Base-by-base conservation (phyloP, 2,113 vertebrate species). In the Festucalex cinctus region DNA sequence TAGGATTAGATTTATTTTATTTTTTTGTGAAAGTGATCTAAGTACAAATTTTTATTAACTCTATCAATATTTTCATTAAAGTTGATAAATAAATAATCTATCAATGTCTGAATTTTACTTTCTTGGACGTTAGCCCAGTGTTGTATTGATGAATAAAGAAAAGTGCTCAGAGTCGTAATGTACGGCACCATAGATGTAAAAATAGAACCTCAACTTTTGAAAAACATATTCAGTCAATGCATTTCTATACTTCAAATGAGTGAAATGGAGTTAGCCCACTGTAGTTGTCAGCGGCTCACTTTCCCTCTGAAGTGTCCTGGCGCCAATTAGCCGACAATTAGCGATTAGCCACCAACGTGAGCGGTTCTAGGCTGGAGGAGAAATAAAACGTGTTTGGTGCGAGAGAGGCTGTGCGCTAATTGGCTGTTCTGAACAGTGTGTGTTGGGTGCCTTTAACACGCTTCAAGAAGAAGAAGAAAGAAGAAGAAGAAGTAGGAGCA, bases 331-430 rank as follows among this genome's bases (percentile, higher is more conserved):
- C 70, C 75, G 69, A 86, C 53, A 56, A 32, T 57, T 32, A 51
- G 51, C 12, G 86, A 88, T 90, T 84, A 90, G 86, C 82, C 82
- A 79, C 86, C 78, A 83, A 85, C 81, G 84, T 86, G 79, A 82
- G 80, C 81, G 81, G 79, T 84, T 83, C n/a, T 88, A 84, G 77
- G 68, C 37, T 14, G 60, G 20, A 26, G 74, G 81, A 78, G 86
- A 89, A 84, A 88, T 88, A 84, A 83, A 83, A 83, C 65, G 66
- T 85, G 53, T 85, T 86, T 70, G 70, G 68, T 73, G 46, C 16
- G 71, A 35, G 71, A 74, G 72, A 68, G 36, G 72, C 54, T 46
- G 69, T 71, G 71, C 71, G 82, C 81, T 75, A 77, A 83, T 35
- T 54, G 62, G 66, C 71, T 71, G 80, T 79, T 77, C 79, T 78